Evolutionary conservation across 2,888 invertebrate genomes (phyloP).

Genomic region (Tetropium fuscum): DNA sequence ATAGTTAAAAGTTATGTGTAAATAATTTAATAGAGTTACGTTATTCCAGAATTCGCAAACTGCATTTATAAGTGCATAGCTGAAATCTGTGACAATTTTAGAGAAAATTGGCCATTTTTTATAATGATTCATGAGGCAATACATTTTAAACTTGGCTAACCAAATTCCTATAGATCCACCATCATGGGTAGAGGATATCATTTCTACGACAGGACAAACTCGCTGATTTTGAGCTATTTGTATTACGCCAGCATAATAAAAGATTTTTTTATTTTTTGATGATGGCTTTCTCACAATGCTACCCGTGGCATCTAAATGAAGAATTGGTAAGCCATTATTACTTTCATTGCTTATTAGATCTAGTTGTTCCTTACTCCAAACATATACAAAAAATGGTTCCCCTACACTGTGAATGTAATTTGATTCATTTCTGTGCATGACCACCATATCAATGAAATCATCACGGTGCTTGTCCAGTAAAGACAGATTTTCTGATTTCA

Average conservation of each 20-base stretch:
- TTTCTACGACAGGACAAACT: not conserved
- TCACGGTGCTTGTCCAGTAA: not conserved
- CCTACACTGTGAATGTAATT: not conserved
- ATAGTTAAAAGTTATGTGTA: no score
- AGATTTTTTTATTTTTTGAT: not conserved
- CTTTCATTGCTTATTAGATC: not conserved
- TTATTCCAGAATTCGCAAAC: conserved; percentile 12
- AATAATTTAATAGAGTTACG: not conserved
- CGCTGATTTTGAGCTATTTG: not conserved
- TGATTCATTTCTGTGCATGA: not conserved
- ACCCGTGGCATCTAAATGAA: conserved; percentile 1
- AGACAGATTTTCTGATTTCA: not conserved
- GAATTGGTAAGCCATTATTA: not conserved
- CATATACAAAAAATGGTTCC: not conserved
- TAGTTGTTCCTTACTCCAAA: not conserved
- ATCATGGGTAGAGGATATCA: conserved; percentile 1
- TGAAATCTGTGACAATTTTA: not conserved
- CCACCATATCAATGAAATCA: not conserved
- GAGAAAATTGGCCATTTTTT: conserved; percentile 9
- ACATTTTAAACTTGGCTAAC: not conserved
- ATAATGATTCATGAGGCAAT: not conserved
- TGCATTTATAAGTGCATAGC: conserved; percentile 1
- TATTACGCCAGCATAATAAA: conserved; percentile 8
- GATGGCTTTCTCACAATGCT: not conserved
- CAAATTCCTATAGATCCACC: not conserved